These are phyloP conservation scores for Pegoplata infirma DNA, from an alignment of 2,888 invertebrate genomes.

Conservation along the genomic window DNA sequence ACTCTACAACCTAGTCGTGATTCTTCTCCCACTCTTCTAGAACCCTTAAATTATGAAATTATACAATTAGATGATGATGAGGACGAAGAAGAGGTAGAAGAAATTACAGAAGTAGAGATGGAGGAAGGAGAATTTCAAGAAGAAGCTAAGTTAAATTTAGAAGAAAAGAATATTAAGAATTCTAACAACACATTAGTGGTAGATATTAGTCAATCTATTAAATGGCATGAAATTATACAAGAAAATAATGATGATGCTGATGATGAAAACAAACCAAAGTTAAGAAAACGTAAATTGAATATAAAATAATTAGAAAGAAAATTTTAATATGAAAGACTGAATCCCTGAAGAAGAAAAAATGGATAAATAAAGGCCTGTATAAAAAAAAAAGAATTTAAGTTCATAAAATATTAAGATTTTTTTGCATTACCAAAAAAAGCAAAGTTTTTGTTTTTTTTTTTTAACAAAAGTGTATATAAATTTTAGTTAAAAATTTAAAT, in stretches of 20 bases:
- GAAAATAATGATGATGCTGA: slow-evolving; percentile 44
- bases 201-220: slow-evolving; percentile 53
- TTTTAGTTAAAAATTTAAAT: too few relatives aligned
- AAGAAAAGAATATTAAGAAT: too few relatives aligned
- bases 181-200: slow-evolving; percentile 48
- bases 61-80: slow-evolving; percentile 49
- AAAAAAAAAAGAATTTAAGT: background rate
- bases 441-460: background rate
- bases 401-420: slow-evolving; percentile 1
- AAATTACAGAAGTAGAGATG: slow-evolving; percentile 3
- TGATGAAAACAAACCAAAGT: slow-evolving; percentile 17
- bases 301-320: slow-evolving; percentile 54
- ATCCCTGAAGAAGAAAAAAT: background rate
- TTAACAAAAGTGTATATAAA: too few relatives aligned
- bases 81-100: slow-evolving; percentile 7
- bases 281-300: slow-evolving; percentile 44
- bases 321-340: slow-evolving; percentile 25
- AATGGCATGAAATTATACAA: slow-evolving; percentile 56
- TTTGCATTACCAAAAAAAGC: background rate
- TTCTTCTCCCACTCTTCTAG: slow-evolving; percentile 37
- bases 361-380: background rate
- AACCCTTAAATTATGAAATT: slow-evolving; percentile 52
- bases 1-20: background rate
- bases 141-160: background rate
- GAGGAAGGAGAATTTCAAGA: slow-evolving; percentile 1